Evolutionary conservation across 2,797 vertebrate genomes (phyloP), one percentile per base, ranked within the genome.

Genomic region (Pangasius krempfi): DNA sequence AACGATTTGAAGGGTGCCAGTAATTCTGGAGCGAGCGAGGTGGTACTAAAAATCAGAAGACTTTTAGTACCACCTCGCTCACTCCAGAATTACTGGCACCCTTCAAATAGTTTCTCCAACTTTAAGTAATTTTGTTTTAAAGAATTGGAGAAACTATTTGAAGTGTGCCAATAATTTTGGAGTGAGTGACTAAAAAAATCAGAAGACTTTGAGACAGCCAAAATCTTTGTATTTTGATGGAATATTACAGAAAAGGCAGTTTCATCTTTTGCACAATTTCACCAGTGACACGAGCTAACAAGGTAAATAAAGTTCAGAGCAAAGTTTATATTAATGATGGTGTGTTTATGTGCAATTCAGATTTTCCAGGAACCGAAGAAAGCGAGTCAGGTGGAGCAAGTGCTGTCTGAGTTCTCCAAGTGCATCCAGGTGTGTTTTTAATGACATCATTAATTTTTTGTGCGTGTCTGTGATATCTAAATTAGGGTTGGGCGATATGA

Each of bases 351-450:
- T 86, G 30, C 14, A 88, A 78, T 88, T 73, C 92, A 99, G 98
- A 96, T 99, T 92, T 99, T 99, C 93, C 97, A 98, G 94, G 98
- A 99, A 89, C 98, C 98, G 1, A 99, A 96, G 94, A 98, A 96
- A 91, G 96, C 98, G 81, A 96, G 85, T 93, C 97, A 97, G 94
- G 97, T 99, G 81, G 98, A 99, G 90, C 98, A 98, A 91, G 97
- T 99, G 93, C 95, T 99, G 72, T 91, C 84, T 0, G 97, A 98
- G 20, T 99, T 98, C 72, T 96, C 97, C 87, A 97, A 94, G 88
- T 98, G 97, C 93, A 98, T 99, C 90, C 95, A 97, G 97, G 98
- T 99, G 91, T 93, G 91, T 79, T 33, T 10, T 4, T 64, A 30
- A 25, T 58, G 64, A 2, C n/a, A n/a, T n/a, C 47, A 16, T 33